phyloP scores from a whole-genome alignment of 2,113 vertebrate species.

The Bubo blakistoni region DNA sequence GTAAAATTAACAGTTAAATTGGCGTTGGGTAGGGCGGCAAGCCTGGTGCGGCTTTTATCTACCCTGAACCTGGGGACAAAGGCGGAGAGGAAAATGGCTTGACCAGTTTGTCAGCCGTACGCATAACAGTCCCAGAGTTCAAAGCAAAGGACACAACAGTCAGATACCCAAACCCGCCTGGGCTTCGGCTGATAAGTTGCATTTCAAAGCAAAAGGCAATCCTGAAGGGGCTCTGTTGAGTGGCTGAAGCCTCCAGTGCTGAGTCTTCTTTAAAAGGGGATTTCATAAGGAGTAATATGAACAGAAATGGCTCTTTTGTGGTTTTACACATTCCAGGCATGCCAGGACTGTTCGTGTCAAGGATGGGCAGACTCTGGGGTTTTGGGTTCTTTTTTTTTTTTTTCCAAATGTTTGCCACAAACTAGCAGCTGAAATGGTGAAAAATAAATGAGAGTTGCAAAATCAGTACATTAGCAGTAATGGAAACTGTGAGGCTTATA shows the following conservation, averaged over 20 bases:
- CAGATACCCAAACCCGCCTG: conserved; percentile 16
- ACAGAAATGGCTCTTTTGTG: conserved; percentile 41
- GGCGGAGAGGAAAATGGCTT: neutral
- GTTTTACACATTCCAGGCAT: conserved; percentile 62
- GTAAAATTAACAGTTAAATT: conserved; percentile 3
- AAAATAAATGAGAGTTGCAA: conserved; percentile 11
- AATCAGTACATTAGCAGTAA: conserved; percentile 17
- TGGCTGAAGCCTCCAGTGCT: neutral
- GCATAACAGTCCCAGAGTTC: neutral
- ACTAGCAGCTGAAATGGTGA: neutral
- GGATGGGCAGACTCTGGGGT: conserved; percentile 10
- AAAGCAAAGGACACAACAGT: conserved; percentile 19
- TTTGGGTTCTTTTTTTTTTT: neutral
- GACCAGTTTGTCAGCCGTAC: neutral
- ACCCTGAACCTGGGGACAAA: neutral
- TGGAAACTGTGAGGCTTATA: conserved; percentile 20
- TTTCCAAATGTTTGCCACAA: neutral
- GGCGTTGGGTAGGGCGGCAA: neutral
- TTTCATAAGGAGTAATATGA: conserved; percentile 21
- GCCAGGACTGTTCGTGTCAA: conserved; percentile 45
- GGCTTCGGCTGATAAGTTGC: conserved; percentile 16
- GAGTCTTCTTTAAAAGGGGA: conserved; percentile 22
- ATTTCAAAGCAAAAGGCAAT: conserved; percentile 27
- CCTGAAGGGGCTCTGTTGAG: neutral
- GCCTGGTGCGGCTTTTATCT: conserved; percentile 20